A percentile compares a stretch with the other conserved stretches of the same genome.
These are phyloP conservation scores for Syncerus caffer DNA, from an alignment of 2,797 vertebrate species.

Conservation along the genomic window DNA sequence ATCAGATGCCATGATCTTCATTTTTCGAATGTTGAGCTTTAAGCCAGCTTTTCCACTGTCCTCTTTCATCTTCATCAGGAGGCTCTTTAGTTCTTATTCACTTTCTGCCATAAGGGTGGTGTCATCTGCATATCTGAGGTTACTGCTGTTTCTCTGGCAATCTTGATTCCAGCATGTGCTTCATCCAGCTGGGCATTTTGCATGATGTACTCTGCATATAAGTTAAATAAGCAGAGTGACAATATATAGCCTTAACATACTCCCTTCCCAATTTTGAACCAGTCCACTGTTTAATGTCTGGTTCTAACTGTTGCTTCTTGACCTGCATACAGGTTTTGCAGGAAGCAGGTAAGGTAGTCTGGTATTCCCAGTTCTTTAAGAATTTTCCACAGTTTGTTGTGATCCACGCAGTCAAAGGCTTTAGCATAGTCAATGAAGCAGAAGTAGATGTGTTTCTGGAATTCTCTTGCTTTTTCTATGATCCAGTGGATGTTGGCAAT, in stretches of 20 bases:
- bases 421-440: background rate
- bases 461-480: background rate
- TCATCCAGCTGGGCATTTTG: background rate
- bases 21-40: background rate
- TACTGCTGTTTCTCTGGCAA: background rate
- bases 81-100: background rate
- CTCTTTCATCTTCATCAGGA: background rate
- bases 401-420: accelerated
- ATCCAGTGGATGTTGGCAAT: background rate
- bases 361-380: background rate
- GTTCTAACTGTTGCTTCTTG: background rate
- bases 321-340: background rate
- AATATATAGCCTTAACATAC: background rate
- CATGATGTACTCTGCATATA: background rate
- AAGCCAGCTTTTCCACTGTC: background rate
- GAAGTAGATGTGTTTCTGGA: background rate
- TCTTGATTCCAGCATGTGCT: background rate
- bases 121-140: background rate
- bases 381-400: background rate
- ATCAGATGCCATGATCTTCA: background rate
- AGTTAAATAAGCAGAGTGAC: background rate
- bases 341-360: background rate
- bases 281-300: background rate
- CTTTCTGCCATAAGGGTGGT: background rate
- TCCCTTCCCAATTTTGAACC: background rate